Evolutionary conservation across 2,797 vertebrate genomes (phyloP), one percentile per base, ranked within the genome.

Genomic region (Chaetophractus vellerosus): DNA sequence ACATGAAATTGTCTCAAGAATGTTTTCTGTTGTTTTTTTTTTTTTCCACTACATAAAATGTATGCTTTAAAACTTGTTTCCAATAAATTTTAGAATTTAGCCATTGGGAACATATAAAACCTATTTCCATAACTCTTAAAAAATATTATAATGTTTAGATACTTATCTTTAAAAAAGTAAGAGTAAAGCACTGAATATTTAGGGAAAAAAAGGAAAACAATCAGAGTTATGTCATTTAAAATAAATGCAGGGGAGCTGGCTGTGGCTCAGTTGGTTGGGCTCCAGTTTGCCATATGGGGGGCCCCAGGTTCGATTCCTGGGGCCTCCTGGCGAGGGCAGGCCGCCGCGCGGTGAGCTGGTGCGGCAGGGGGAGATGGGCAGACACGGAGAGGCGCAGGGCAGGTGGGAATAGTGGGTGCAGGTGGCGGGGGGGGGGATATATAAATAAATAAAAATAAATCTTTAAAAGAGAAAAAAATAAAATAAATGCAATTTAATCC

Each of bases 151-250:
- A 80, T 36, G 8, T 33, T 33, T 74, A 59, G 12, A 28, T 57
- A 48, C 5, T n/a, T 28, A 48, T 41, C n/a, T 84, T 91, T 80
- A 82, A 55, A 26, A 74, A 92, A 88, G 21, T 52, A 84, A 64
- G 18, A 33, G 28, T 4, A 41, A 59, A 71, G 3, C 31, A n/a
- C 0, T 69, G 15, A 86, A 78, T 75, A 63, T 24, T 33, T 15
- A 31, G 5, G n/a, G n/a, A 2, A 14, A 7, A 52, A 8, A 75
- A 61, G 41, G 21, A 81, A 16, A 80, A 48, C 33, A 50, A 59
- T 21, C 9, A 38, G 28, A 95, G 72, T 59, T 76, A 63, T 69
- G 21, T 33, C n/a, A 89, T 48, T 38, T 87, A 52, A 87, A 76
- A 74, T 88, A 85, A 83, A 0, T 80, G 36, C 4, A 76, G n/a